Evolutionary conservation across 1,140 invertebrate species (phyloP).

Genomic region (Heliconius hermathena): DNA sequence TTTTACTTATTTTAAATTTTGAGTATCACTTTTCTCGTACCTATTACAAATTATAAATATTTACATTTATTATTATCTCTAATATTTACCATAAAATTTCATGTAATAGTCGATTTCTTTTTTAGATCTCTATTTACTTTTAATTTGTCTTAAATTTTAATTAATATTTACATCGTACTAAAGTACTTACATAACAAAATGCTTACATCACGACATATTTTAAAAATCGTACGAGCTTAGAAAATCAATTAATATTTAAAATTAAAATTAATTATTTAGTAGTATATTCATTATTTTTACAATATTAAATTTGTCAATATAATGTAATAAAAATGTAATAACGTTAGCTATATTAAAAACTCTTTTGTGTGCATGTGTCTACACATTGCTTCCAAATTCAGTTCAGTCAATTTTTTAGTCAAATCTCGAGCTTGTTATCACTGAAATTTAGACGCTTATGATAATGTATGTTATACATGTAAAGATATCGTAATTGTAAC

Average conservation of each 20-base stretch:
- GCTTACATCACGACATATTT: background rate
- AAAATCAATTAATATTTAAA: background rate
- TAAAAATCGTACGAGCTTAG: background rate
- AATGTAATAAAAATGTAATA: too few species aligned
- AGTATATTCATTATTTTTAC: too few species aligned
- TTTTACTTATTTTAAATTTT: background rate
- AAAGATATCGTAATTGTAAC: background rate
- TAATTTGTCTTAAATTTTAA: background rate
- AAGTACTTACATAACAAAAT: background rate
- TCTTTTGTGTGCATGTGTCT: too few species aligned
- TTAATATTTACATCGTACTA: background rate
- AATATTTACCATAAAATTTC: background rate
- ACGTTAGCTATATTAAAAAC: too few species aligned
- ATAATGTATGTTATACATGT: background rate
- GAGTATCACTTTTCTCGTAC: too few species aligned
- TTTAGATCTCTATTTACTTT: background rate
- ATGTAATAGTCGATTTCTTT: background rate
- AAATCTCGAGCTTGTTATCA: too few species aligned
- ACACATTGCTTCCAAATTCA: too few species aligned
- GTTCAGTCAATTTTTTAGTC: too few species aligned
- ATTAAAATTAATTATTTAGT: too few species aligned
- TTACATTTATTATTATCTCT: background rate
- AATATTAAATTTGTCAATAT: too few species aligned
- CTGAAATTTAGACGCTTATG: background rate
- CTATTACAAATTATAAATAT: background rate